Percentiles rank a stretch among this genome's conserved stretches.
phyloP scores from a whole-genome alignment of 2,888 invertebrate species.

The Trachelus tabidus region DNA sequence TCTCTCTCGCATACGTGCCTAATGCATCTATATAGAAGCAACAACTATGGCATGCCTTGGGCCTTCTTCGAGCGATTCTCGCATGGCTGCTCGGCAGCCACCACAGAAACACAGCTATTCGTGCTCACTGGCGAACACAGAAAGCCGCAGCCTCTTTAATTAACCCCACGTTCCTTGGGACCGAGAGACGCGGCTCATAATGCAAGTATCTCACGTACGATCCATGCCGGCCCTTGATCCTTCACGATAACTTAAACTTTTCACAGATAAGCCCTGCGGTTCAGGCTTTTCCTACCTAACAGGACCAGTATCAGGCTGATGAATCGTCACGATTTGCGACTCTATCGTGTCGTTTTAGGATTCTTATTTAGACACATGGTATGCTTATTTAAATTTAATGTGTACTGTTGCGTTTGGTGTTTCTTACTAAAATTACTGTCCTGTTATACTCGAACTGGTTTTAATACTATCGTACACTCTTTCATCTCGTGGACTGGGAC shows the following conservation, averaged over 20 bases:
- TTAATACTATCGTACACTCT: neutral
- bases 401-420: neutral
- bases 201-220: slow-evolving; percentile 32
- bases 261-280: slow-evolving; percentile 18
- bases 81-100: neutral
- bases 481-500: neutral
- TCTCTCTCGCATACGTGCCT: neutral
- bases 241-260: slow-evolving; percentile 26
- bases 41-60: neutral
- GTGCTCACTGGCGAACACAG: slow-evolving; percentile 36
- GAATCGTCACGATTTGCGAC: neutral
- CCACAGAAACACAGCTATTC: slow-evolving; percentile 30
- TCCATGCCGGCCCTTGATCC: slow-evolving; percentile 19
- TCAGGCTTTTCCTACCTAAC: neutral
- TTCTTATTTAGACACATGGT: neutral
- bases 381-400: neutral
- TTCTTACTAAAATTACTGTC: neutral
- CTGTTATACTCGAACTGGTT: neutral
- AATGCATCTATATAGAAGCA: neutral
- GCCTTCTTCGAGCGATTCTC: neutral
- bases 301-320: neutral
- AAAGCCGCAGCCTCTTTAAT: slow-evolving; percentile 53
- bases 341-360: neutral
- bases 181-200: slow-evolving; percentile 36
- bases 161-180: slow-evolving; percentile 49